phyloP scores from a whole-genome alignment of 2,113 vertebrate species.

The Phasianus colchicus region DNA sequence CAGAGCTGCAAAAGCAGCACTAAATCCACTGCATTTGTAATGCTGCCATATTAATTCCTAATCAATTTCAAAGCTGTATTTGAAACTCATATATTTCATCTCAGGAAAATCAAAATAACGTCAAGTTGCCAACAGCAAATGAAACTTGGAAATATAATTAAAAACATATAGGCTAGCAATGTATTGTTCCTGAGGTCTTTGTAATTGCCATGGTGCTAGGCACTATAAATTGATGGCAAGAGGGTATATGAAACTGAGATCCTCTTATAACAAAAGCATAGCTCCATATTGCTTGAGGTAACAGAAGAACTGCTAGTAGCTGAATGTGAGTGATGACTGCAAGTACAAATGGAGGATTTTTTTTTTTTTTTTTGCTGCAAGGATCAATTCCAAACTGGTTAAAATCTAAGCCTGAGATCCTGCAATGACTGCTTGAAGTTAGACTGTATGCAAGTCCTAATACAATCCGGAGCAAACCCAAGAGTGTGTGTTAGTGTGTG shows the following conservation, averaged over 20 bases:
- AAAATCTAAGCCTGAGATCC: slow-evolving; percentile 10
- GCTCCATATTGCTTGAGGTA: slow-evolving; percentile 57
- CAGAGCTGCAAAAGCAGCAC: slow-evolving; percentile 10
- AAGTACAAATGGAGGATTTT: slow-evolving; percentile 1
- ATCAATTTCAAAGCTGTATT: slow-evolving; percentile 55
- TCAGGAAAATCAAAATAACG: slow-evolving; percentile 45
- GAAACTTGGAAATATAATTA: slow-evolving; percentile 63
- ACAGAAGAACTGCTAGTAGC: slow-evolving; percentile 54
- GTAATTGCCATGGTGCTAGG: slow-evolving; percentile 54
- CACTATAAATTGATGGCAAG: slow-evolving; percentile 64
- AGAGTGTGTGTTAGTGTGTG: not conserved
- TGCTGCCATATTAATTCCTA: slow-evolving; percentile 60
- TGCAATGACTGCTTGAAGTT: not conserved
- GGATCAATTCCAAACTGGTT: slow-evolving; percentile 31
- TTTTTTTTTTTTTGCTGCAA: not conserved
- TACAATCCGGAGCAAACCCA: not conserved
- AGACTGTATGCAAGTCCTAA: not conserved
- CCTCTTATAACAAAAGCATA: slow-evolving; percentile 59
- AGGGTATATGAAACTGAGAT: slow-evolving; percentile 65
- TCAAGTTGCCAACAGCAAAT: slow-evolving; percentile 64
- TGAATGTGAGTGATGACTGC: slow-evolving; percentile 56
- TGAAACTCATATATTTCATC: slow-evolving; percentile 57
- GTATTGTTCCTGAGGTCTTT: slow-evolving; percentile 48
- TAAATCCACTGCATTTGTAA: slow-evolving; percentile 44
- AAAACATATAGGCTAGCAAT: slow-evolving; percentile 37